phyloP scores from a whole-genome alignment of 1,140 invertebrate species.

The Wasmannia auropunctata region DNA sequence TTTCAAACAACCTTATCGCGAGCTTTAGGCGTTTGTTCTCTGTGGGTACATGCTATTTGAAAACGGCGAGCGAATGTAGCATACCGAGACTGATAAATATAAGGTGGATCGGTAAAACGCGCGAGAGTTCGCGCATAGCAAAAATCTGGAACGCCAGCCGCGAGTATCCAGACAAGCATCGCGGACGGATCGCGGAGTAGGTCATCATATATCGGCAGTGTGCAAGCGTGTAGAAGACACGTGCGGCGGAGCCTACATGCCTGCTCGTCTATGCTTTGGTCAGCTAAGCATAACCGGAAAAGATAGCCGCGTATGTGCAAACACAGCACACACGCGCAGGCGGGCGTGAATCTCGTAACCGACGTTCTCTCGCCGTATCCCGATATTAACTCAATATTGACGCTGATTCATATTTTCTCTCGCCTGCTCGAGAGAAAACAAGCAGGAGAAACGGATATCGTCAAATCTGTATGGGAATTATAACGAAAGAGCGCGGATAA shows the following conservation, averaged over 20 bases:
- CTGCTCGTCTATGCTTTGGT: constrained; percentile 79
- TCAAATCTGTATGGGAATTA: neutral
- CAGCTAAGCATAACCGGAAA: constrained; percentile 78
- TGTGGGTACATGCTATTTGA: neutral
- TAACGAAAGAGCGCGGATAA: neutral
- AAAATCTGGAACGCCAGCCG: constrained; percentile 76
- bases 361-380: neutral
- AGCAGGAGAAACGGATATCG: neutral
- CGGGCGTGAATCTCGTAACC: constrained; percentile 8
- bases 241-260: constrained; percentile 81
- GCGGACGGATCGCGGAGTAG: constrained; percentile 77
- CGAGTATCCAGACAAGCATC: constrained; percentile 72
- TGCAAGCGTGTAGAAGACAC: constrained; percentile 77
- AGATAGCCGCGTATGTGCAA: constrained; percentile 57
- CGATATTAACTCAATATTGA: constrained; percentile 35
- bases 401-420: constrained; percentile 49
- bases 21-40: neutral
- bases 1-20: neutral
- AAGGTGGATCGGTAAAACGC: constrained; percentile 20
- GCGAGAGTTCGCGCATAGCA: constrained; percentile 64
- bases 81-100: constrained; percentile 4
- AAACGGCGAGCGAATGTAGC: neutral
- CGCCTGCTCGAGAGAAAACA: neutral
- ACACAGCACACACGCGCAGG: constrained; percentile 9
- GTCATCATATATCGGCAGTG: constrained; percentile 80